Percentiles rank a stretch among this genome's conserved stretches.
These are phyloP conservation scores for Trichonephila clavata DNA, from an alignment of 1,140 invertebrate genomes.

Conservation along the genomic window DNA sequence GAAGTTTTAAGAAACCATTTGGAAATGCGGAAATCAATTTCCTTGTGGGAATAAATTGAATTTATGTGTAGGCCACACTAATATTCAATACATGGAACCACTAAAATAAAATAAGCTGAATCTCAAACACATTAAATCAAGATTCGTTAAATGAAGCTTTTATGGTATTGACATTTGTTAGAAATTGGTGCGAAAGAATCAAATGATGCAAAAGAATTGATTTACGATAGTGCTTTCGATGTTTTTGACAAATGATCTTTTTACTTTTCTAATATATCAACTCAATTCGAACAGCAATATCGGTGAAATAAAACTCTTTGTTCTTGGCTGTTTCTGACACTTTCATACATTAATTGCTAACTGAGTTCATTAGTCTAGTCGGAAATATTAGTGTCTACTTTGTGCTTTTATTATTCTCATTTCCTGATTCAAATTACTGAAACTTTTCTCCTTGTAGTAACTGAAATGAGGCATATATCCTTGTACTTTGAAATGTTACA, in stretches of 20 bases:
- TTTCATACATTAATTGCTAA: slow-evolving; percentile 6
- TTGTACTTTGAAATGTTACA: not conserved
- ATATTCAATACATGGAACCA: too few species aligned
- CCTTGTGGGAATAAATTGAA: too few species aligned
- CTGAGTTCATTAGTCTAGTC: not conserved
- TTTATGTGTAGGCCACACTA: too few species aligned
- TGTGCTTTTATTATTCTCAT: not conserved
- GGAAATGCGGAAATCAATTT: too few species aligned
- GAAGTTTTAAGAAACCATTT: too few species aligned
- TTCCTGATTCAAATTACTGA: not conserved
- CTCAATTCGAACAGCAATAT: slow-evolving; percentile 3
- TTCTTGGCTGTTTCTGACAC: not conserved
- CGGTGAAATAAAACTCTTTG: not conserved
- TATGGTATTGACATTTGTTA: slow-evolving; percentile 32
- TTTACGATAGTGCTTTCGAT: not conserved
- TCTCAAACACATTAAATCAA: not conserved
- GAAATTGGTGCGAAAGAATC: slow-evolving; percentile 33
- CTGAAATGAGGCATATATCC: not conserved
- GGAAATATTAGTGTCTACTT: not conserved
- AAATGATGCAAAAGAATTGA: slow-evolving; percentile 35
- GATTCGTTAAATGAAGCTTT: slow-evolving; percentile 21
- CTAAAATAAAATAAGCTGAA: too few species aligned
- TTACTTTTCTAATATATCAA: not conserved
- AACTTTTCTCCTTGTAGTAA: not conserved
- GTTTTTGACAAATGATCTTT: not conserved